Percentiles rank a stretch among this genome's conserved stretches.
phyloP scores from a whole-genome alignment of 1,140 invertebrate genomes.

The Berghia stephanieae region DNA sequence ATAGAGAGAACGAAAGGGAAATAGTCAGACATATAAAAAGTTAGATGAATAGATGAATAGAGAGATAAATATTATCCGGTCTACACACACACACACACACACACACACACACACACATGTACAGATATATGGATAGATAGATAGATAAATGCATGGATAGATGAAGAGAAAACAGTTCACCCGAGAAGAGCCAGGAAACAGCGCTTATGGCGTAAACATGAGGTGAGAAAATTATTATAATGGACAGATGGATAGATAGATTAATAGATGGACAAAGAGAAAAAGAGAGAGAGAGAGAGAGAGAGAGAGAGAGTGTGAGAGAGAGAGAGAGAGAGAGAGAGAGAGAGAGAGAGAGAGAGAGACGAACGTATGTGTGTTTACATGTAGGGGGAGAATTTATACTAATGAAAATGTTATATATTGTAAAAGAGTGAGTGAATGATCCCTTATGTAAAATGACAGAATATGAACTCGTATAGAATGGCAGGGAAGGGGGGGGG shows the following conservation, averaged over 20 bases:
- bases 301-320: neutral
- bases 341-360: too few relatives aligned
- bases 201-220: neutral
- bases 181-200: neutral
- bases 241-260: neutral
- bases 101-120: neutral
- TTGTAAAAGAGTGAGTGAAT: too few relatives aligned
- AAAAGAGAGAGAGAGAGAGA: neutral
- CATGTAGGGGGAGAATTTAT: too few relatives aligned
- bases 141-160: too few relatives aligned
- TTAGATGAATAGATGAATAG: neutral
- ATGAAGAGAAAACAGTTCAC: neutral
- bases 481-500: too few relatives aligned
- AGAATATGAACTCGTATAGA: too few relatives aligned
- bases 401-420: too few relatives aligned
- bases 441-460: too few relatives aligned
- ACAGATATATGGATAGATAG: neutral
- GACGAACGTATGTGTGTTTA: too few relatives aligned
- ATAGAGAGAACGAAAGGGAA: neutral
- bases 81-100: neutral
- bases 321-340: too few relatives aligned
- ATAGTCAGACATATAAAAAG: neutral
- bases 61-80: neutral
- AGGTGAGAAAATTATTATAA: neutral
- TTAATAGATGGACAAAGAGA: neutral